Conservation (phyloP, 2,113 vertebrate genomes). For the Pan troglodytes region NHGRI_mPanTro3-v2.1_pri NC_072403.2:68812001-68812500, state of each 20-base stretch:
- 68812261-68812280: neutral
- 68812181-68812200: neutral
- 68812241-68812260: neutral
- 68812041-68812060: neutral
- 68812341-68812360: neutral
- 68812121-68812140: neutral
- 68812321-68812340: neutral
- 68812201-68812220: neutral
- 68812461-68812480: neutral
- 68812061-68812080: neutral
- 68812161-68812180: neutral
- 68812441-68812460: neutral
- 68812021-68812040: neutral
- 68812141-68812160: neutral
- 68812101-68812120: neutral
- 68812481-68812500: neutral
- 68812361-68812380: neutral
- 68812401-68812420: neutral
- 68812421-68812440: neutral
- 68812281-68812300: neutral
- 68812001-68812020: neutral
- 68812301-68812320: neutral
- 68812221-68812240: neutral
- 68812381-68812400: neutral
- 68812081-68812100: neutral